Conservation (phyloP, 2,113 vertebrate genomes). For the Zosterops japonicus region DNA sequence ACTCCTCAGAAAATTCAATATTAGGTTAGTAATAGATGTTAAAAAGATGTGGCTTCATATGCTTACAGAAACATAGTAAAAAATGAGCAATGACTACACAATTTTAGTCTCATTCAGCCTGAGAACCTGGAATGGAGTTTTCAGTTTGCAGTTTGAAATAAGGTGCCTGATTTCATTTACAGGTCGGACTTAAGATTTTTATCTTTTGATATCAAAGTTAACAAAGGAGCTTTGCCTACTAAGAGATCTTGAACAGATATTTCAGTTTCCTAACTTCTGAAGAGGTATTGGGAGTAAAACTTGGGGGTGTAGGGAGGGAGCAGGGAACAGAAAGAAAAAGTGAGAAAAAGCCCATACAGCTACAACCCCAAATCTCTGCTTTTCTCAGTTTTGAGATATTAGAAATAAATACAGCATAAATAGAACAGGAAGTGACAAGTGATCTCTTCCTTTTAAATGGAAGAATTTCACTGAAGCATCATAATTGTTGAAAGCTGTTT, state of each 20-base stretch:
- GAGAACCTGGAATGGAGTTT: background rate
- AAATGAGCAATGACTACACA: background rate
- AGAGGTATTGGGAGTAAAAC: background rate
- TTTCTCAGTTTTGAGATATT: background rate
- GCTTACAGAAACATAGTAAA: background rate
- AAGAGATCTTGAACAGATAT: background rate
- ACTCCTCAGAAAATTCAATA: background rate
- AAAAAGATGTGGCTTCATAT: background rate
- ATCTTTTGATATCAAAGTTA: background rate
- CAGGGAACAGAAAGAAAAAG: background rate
- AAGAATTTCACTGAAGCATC: background rate
- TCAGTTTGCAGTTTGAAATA: background rate
- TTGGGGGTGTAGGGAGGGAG: accelerated
- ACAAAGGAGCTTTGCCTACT: background rate
- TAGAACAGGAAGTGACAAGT: background rate
- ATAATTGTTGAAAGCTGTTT: background rate
- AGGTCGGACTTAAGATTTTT: background rate
- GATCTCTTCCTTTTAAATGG: background rate
- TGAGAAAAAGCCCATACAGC: background rate
- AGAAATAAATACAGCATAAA: background rate
- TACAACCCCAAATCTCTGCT: background rate
- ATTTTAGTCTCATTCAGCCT: background rate
- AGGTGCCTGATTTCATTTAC: background rate
- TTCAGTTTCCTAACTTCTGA: background rate
- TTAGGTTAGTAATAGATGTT: background rate